Evolutionary conservation across 30 jellyfish, hydroid and myxozoan genomes (phyloP).

Genomic region (Hydra vulgaris): DNA sequence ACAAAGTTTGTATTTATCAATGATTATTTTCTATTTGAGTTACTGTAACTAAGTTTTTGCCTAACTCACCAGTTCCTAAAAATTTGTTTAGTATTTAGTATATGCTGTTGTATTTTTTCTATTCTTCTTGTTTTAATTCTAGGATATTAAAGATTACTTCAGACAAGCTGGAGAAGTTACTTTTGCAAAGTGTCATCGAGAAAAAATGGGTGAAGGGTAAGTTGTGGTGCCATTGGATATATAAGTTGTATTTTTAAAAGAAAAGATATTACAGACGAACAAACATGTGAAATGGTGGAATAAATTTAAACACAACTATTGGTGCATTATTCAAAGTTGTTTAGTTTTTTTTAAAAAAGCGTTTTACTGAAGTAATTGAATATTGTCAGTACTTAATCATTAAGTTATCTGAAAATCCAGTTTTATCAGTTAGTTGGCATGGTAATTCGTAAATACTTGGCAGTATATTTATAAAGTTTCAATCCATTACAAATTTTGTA

Average conservation of each 20-base stretch:
- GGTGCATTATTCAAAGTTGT: too few species aligned
- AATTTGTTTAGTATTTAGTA: too few species aligned
- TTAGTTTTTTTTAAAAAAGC: too few species aligned
- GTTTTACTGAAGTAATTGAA: too few species aligned
- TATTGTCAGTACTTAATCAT: too few species aligned
- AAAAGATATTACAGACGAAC: background rate
- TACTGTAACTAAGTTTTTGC: background rate
- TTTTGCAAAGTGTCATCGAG: slow-evolving; percentile 98
- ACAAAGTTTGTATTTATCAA: background rate
- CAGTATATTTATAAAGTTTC: background rate
- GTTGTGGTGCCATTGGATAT: slow-evolving; percentile 3
- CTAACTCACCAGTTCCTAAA: background rate
- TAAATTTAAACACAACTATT: too few species aligned
- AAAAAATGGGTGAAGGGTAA: slow-evolving; percentile 98
- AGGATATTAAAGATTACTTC: slow-evolving; percentile 93
- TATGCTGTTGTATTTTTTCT: background rate
- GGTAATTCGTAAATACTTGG: too few species aligned
- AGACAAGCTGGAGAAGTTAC: slow-evolving; percentile 98
- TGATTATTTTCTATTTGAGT: background rate
- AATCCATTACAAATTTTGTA: background rate
- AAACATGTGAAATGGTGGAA: too few species aligned
- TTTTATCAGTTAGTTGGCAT: too few species aligned
- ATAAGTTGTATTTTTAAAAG: background rate
- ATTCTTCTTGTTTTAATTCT: background rate
- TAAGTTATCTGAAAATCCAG: too few species aligned